A percentile compares a stretch with the other conserved stretches of the same genome.
phyloP scores from a whole-genome alignment of 1,140 invertebrate genomes.

The Conus ventricosus region DNA sequence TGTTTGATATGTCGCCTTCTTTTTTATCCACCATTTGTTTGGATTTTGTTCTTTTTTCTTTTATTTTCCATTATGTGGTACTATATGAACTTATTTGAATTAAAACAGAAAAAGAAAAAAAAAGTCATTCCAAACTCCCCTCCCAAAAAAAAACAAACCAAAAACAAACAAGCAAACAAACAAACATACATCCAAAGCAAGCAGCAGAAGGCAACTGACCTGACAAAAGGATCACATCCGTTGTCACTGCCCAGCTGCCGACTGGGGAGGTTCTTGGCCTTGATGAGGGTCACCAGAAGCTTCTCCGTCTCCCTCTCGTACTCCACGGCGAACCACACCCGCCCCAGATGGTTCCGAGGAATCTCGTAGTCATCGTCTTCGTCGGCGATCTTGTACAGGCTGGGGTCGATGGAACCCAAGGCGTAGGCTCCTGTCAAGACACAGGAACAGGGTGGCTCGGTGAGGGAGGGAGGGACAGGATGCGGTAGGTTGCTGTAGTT shows the following conservation, averaged over 20 bases:
- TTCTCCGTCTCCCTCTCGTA: conserved; percentile 85
- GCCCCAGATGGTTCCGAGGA: conserved; percentile 83
- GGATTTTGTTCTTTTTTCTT: no score
- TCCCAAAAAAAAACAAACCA: background rate
- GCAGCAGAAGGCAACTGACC: conserved; percentile 73
- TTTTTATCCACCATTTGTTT: no score
- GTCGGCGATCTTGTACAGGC: conserved; percentile 74
- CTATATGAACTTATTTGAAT: no score
- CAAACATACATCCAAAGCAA: background rate
- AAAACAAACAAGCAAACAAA: background rate
- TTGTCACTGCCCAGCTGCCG: conserved; percentile 76
- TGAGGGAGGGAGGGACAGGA: no score
- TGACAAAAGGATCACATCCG: conserved; percentile 86
- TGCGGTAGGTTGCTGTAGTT: no score
- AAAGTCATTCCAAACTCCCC: background rate
- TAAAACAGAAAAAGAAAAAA: no score
- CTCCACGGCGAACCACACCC: conserved; percentile 85
- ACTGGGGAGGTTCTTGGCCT: conserved; percentile 84
- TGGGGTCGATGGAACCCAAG: conserved; percentile 75
- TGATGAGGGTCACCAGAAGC: conserved; percentile 83
- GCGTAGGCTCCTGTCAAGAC: conserved; percentile 68
- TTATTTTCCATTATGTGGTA: no score
- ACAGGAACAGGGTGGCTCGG: no score
- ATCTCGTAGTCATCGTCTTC: conserved; percentile 76
- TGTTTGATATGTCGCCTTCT: no score